These are phyloP conservation scores for Patella caerulea DNA, from an alignment of 2,888 invertebrate genomes.

Conservation along the genomic window DNA sequence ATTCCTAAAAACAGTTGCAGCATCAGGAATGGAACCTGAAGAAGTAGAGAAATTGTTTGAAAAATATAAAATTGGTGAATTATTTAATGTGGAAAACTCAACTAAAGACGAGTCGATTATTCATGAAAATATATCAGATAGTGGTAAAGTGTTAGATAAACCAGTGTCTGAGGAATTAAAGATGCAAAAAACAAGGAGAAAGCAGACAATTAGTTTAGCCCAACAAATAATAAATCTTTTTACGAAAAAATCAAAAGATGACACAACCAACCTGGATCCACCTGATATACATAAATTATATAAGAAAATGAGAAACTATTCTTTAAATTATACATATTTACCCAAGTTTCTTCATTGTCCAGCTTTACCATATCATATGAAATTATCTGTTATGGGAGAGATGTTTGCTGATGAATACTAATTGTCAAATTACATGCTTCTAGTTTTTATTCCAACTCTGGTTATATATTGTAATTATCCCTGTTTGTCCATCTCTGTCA, in stretches of 20 bases:
- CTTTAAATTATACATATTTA: conserved; percentile 43
- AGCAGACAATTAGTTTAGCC: conserved; percentile 21
- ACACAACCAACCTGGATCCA: conserved; percentile 12
- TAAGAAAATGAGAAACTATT: conserved; percentile 44
- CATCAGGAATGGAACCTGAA: not conserved
- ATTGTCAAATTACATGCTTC: no score
- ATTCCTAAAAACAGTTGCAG: not conserved
- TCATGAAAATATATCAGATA: conserved; percentile 8
- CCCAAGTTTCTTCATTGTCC: conserved; percentile 81
- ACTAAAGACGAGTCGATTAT: conserved; percentile 15
- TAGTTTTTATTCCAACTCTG: no score
- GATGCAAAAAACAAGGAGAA: conserved; percentile 4
- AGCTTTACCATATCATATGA: conserved; percentile 84
- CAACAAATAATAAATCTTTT: conserved; percentile 33
- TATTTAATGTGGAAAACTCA: conserved; percentile 1
- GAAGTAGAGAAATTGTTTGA: conserved; percentile 8
- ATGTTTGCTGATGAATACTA: conserved; percentile 73
- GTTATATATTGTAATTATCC: no score
- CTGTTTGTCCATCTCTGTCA: no score
- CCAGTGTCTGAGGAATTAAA: conserved; percentile 1
- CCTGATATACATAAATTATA: conserved; percentile 44
- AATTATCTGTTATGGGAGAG: conserved; percentile 85
- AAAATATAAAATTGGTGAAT: conserved; percentile 8
- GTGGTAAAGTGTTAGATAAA: conserved; percentile 12
- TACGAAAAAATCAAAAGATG: conserved; percentile 11